Conservation (phyloP, 2,797 vertebrate genomes). For the Lophius americanus region DNA sequence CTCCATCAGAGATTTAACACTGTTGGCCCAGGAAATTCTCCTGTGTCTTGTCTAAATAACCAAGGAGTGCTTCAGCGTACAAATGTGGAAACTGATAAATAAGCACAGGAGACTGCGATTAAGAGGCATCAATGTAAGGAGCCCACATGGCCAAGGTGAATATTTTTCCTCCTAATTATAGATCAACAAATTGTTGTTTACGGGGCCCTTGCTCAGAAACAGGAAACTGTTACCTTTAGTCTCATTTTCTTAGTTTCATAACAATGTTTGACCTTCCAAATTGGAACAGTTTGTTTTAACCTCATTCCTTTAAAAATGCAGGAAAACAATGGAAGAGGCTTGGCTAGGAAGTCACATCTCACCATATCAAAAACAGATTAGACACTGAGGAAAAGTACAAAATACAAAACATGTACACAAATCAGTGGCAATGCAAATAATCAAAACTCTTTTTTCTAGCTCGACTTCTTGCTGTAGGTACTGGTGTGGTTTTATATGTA, state of each 20-base stretch:
- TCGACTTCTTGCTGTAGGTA: not conserved
- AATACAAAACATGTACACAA: constrained; percentile 64
- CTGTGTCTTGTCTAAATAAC: constrained; percentile 83
- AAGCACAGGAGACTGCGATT: constrained; percentile 81
- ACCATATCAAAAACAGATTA: constrained; percentile 83
- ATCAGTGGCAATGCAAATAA: constrained; percentile 52
- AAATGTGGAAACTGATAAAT: constrained; percentile 84
- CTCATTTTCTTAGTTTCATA: constrained; percentile 72
- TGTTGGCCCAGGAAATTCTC: constrained; percentile 80
- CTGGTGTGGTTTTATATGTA: not conserved
- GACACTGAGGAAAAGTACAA: constrained; percentile 75
- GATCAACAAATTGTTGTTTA: constrained; percentile 63
- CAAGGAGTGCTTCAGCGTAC: constrained; percentile 81
- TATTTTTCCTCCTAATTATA: constrained; percentile 74
- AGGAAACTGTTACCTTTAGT: constrained; percentile 80
- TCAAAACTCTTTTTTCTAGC: not conserved
- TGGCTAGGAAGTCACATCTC: constrained; percentile 81
- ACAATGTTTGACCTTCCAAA: constrained; percentile 85
- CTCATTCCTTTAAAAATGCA: constrained; percentile 79
- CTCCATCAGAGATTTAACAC: constrained; percentile 78
- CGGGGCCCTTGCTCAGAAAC: constrained; percentile 56
- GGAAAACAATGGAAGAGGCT: constrained; percentile 78
- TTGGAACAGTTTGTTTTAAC: constrained; percentile 84
- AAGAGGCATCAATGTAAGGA: constrained; percentile 64
- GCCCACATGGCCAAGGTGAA: constrained; percentile 68